Evolutionary conservation across 2,797 vertebrate genomes (phyloP), one percentile per base, ranked within the genome.

Genomic region (Catharus ustulatus): DNA sequence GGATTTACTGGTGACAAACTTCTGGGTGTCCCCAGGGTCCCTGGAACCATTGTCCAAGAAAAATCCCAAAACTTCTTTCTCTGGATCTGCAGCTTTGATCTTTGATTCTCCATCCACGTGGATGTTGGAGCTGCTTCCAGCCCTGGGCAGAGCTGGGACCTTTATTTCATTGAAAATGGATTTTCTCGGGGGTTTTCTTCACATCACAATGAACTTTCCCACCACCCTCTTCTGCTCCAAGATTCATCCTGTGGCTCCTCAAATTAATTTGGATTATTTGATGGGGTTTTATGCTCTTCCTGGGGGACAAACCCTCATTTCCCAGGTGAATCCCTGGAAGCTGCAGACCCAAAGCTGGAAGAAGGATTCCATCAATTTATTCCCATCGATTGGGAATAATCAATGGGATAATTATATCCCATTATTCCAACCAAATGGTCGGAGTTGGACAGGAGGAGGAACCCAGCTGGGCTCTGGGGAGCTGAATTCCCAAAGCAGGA

Each of bases 191-290:
- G 6, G 19, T n/a, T 34, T 49, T 38, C 52, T 69, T 18, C 6
- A 6, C 1, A 2, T 42, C 52, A 20, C 0, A 1, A 45, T 7
- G 23, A 55, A 2, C 22, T 49, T 84, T 32, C n/a, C 40, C 6
- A 2, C 14, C 36, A 5, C 29, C 43, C 5, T 8, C 62, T 77
- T 32, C 51, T 17, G 19, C 86, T 30, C 71, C 36, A 14, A 5
- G 19, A 34, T 38, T 69, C 8, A 2, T 62, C 43, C 49, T 7
- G 40, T 9, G 34, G 20, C 32, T 52, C 22, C 55, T 54, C 66
- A 26, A 5, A 40, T 62, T 21, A 36, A 30, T 30, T 13, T 1
- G 48, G 48, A 51, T 63, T 48, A 34, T 62, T 62, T 58, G 9
- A 6, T 4, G 2, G 57, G 5, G 9, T 20, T 66, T 82, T 21